Base-by-base conservation (phyloP, 30 jellyfish, hydroid and myxozoan genomes). In the Pseudorhiza aurosa region DNA sequence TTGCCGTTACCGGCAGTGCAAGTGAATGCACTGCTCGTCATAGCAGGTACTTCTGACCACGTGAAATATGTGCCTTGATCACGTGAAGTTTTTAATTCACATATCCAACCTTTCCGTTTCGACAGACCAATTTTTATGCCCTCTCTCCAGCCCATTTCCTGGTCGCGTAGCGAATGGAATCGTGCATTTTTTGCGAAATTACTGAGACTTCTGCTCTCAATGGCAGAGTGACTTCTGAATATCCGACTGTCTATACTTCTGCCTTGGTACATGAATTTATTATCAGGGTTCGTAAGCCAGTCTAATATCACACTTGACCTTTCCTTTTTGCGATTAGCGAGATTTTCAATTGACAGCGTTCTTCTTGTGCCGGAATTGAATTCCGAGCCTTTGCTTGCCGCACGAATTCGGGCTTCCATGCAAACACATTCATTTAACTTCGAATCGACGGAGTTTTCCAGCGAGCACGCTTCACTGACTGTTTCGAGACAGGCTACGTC, bases 161-260 rank as follows among this genome's bases (percentile, higher is more conserved):
- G 39, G 57, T 78, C 50, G 31, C 90, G 74, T 5, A 78, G 8
- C 27, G 90, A 78, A 33, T 63, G 67, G 47, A 0, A 78, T 50
- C 77, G 75, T 5, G 81, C 25, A 37, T 35, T 65, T 53, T 78
- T 78, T 0, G 58, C 42, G 46, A 78, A 45, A 37, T 63, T 22
- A 19, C 67, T 35, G 15, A 29, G 25, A 2, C 82, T 63, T 33
- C 90, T 31, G 21, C 51, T 68, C 62, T 78, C 65, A 14, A 78
- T 82, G 1, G 90, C 82, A 47, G 90, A 78, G 30, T 63, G 77
- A 24, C 90, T 78, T 33, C 90, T 35, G 65, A 78, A 78, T n/a
- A 78, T 68, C 50, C 49, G 82, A 45, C 90, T 35, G 63, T 78
- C 90, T 11, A 49, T 43, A 43, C 62, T 33, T 26, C 73, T 35